A percentile compares a stretch with the other conserved stretches of the same genome.
These are phyloP conservation scores for Sarotherodon lohbergeri DNA, from an alignment of 2,113 vertebrate species.

Conservation along the genomic window DNA sequence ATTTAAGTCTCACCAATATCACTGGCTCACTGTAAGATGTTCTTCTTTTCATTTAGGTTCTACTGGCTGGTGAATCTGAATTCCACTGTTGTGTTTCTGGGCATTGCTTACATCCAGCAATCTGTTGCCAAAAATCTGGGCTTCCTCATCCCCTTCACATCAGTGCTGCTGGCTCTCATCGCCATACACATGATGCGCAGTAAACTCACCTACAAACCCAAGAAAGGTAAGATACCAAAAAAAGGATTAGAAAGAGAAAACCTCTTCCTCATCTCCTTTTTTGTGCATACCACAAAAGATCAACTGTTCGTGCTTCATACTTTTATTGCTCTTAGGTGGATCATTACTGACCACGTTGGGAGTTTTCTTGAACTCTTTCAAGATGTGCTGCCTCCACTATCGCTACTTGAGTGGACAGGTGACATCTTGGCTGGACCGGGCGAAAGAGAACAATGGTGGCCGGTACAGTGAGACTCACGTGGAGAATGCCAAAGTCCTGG, in stretches of 20 bases:
- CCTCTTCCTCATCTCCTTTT: background rate
- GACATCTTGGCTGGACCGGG: constrained; percentile 78
- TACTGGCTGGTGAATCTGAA: constrained; percentile 88
- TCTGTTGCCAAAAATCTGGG: constrained; percentile 80
- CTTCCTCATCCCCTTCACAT: constrained; percentile 86
- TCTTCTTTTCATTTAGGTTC: constrained; percentile 73
- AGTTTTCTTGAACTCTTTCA: constrained; percentile 77
- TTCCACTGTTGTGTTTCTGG: constrained; percentile 83
- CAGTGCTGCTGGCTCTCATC: constrained; percentile 78
- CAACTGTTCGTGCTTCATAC: background rate
- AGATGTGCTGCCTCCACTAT: constrained; percentile 55
- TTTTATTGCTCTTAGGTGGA: constrained; percentile 29
- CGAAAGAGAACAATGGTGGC: constrained; percentile 81
- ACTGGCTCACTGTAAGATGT: background rate
- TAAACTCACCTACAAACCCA: constrained; percentile 83
- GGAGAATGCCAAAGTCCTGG: constrained; percentile 79
- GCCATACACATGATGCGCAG: constrained; percentile 83
- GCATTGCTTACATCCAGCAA: constrained; percentile 87
- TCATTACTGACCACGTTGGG: constrained; percentile 76
- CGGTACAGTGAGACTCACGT: constrained; percentile 79
- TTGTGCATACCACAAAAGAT: background rate
- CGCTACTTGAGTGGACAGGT: constrained; percentile 61
- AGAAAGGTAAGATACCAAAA: constrained; percentile 72
- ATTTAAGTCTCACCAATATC: accelerated
- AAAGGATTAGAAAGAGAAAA: background rate